These are phyloP conservation scores for Oligia fasciuncula DNA, from an alignment of 2,888 invertebrate species.

Conservation along the genomic window DNA sequence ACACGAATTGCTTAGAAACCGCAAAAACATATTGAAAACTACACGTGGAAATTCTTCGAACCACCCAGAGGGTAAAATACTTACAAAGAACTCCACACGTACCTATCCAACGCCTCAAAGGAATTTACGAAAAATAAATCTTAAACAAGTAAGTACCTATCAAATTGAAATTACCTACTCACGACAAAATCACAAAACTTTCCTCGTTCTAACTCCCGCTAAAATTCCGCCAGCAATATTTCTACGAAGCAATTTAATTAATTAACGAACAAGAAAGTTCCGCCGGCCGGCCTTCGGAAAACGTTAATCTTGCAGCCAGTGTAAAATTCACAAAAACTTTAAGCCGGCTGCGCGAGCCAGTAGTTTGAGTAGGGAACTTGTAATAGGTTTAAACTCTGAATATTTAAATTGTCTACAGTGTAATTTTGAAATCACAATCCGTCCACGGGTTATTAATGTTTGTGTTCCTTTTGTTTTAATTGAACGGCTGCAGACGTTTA, in stretches of 20 bases:
- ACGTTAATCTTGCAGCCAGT: slow-evolving; percentile 78
- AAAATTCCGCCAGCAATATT: slow-evolving; percentile 67
- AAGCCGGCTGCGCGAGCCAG: slow-evolving; percentile 72
- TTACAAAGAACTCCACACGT: not conserved
- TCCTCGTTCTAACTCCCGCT: slow-evolving; percentile 53
- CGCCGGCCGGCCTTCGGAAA: slow-evolving; percentile 72
- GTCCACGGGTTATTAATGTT: slow-evolving; percentile 63
- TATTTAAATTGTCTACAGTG: slow-evolving; percentile 75
- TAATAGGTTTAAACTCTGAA: slow-evolving; percentile 84
- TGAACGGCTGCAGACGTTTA: slow-evolving; percentile 61
- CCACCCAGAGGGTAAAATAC: not conserved
- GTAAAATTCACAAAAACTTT: slow-evolving; percentile 88
- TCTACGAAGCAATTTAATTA: slow-evolving; percentile 77
- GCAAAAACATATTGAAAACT: slow-evolving; percentile 4
- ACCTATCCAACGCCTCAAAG: not conserved
- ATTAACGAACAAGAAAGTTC: slow-evolving; percentile 79
- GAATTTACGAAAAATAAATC: slow-evolving; percentile 7
- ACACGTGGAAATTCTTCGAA: slow-evolving; percentile 22
- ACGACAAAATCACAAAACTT: slow-evolving; percentile 43
- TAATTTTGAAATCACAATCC: slow-evolving; percentile 68
- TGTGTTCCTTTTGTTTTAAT: slow-evolving; percentile 67
- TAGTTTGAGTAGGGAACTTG: slow-evolving; percentile 81
- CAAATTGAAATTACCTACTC: slow-evolving; percentile 44
- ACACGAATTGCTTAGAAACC: slow-evolving; percentile 11
- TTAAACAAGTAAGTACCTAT: not conserved